Percentiles rank a stretch among this genome's conserved stretches.
Conservation (phyloP, 2,797 vertebrate species). For the Pseudopleuronectes americanus region DNA sequence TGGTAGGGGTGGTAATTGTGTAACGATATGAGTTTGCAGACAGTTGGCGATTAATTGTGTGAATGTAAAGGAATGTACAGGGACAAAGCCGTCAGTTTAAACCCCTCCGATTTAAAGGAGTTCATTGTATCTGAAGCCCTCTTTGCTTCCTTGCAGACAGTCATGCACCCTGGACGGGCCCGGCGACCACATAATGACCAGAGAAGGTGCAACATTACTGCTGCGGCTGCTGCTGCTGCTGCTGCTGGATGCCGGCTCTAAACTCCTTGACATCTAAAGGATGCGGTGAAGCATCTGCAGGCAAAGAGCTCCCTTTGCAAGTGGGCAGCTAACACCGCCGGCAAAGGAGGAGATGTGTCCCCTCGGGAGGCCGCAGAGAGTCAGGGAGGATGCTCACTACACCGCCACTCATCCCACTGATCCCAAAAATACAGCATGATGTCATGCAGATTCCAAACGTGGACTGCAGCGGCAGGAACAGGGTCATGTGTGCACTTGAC, state of each 20-base stretch:
- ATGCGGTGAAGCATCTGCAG: slow-evolving; percentile 31
- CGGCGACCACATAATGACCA: not conserved
- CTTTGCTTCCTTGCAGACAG: not conserved
- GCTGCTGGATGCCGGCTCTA: not conserved
- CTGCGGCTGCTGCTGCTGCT: not conserved
- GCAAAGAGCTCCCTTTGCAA: slow-evolving; percentile 29
- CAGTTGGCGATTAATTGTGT: slow-evolving; percentile 46
- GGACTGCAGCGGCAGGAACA: slow-evolving; percentile 78
- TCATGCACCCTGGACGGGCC: not conserved
- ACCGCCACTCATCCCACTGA: slow-evolving; percentile 54
- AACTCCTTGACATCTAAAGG: slow-evolving; percentile 16
- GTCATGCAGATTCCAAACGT: slow-evolving; percentile 77
- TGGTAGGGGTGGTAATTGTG: slow-evolving; percentile 53
- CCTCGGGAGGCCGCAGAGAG: slow-evolving; percentile 35
- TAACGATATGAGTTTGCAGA: slow-evolving; percentile 54
- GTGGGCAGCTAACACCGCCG: slow-evolving; percentile 27
- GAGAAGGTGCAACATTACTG: slow-evolving; percentile 1
- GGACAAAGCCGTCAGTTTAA: not conserved
- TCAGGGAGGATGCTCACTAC: slow-evolving; percentile 54
- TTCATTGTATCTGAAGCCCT: not conserved
- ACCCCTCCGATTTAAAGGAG: not conserved
- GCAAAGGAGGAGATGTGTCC: slow-evolving; percentile 40
- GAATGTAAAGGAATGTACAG: slow-evolving; percentile 32
- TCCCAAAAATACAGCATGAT: slow-evolving; percentile 81
- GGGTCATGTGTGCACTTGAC: slow-evolving; percentile 80